A percentile compares a stretch with the other conserved stretches of the same genome.
These are phyloP conservation scores for Julus scanicus DNA, from an alignment of 2,888 invertebrate species.

Conservation along the genomic window DNA sequence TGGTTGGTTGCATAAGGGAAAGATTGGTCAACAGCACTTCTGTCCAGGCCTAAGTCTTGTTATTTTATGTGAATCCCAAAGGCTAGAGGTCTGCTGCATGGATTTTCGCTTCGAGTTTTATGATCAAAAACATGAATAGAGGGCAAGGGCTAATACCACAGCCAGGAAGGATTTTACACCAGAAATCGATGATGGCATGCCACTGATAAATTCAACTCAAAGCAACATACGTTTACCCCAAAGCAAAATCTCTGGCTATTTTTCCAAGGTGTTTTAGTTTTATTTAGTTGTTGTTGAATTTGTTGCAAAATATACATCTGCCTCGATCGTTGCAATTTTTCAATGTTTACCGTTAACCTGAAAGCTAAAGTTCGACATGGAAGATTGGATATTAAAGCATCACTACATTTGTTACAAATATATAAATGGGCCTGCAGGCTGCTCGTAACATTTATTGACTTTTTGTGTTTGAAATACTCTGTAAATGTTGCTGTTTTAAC, in stretches of 20 bases:
- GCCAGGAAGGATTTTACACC: background rate
- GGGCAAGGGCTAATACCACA: constrained; percentile 19
- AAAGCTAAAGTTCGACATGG: background rate
- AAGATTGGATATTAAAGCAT: background rate
- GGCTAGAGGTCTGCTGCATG: constrained; percentile 4
- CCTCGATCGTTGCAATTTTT: background rate
- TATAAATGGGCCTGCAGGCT: background rate
- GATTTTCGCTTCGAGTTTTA: constrained; percentile 29
- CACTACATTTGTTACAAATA: background rate
- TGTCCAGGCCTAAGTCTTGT: background rate
- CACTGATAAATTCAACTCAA: constrained; percentile 28
- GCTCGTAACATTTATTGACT: background rate
- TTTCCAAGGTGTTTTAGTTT: background rate
- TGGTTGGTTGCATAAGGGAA: background rate
- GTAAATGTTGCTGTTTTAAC: no score
- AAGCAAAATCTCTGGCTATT: constrained; percentile 23
- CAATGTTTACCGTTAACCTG: background rate
- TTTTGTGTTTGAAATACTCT: background rate
- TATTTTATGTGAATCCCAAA: constrained; percentile 2
- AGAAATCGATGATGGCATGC: constrained; percentile 44
- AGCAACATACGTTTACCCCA: background rate
- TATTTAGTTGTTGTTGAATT: background rate
- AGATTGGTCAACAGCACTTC: background rate
- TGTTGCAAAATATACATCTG: background rate
- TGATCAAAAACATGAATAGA: constrained; percentile 14